Percentiles rank a stretch among this genome's conserved stretches.
phyloP scores from a whole-genome alignment of 2,888 invertebrate genomes.

The Cheilosia variabilis region DNA sequence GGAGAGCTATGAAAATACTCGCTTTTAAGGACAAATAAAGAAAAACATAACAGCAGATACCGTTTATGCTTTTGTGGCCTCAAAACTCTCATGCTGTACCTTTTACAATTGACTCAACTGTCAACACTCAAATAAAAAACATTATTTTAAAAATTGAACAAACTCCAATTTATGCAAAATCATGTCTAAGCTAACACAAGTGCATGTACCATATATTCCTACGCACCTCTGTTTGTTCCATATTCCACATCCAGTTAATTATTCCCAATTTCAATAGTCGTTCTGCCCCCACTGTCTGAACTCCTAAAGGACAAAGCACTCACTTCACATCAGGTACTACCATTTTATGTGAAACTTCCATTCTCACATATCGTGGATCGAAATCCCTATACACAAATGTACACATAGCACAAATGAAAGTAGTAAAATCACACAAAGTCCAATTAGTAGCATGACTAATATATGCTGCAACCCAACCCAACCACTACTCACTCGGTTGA shows the following conservation, averaged over 20 bases:
- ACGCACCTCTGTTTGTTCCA: too few relatives aligned
- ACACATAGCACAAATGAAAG: constrained; percentile 28
- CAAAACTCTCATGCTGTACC: too few relatives aligned
- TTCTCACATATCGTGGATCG: neutral
- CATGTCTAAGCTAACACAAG: too few relatives aligned
- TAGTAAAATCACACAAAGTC: constrained; percentile 46
- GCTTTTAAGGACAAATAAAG: too few relatives aligned
- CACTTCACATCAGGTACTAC: neutral
- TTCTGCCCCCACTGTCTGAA: neutral
- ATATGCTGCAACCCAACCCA: constrained; percentile 11
- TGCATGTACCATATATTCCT: too few relatives aligned
- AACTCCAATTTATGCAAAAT: too few relatives aligned
- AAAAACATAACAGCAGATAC: too few relatives aligned
- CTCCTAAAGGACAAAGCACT: neutral
- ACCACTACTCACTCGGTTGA: constrained; percentile 34
- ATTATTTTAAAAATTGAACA: too few relatives aligned
- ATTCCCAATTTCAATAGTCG: neutral
- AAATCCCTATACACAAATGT: constrained; percentile 1
- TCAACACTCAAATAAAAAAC: too few relatives aligned
- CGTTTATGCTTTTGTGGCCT: too few relatives aligned
- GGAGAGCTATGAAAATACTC: too few relatives aligned
- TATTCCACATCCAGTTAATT: neutral
- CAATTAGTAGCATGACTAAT: constrained; percentile 46
- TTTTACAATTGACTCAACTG: too few relatives aligned
- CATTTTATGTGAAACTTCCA: neutral